Evolutionary conservation across 2,113 vertebrate genomes (phyloP).

Genomic region (Lepus europaeus): DNA sequence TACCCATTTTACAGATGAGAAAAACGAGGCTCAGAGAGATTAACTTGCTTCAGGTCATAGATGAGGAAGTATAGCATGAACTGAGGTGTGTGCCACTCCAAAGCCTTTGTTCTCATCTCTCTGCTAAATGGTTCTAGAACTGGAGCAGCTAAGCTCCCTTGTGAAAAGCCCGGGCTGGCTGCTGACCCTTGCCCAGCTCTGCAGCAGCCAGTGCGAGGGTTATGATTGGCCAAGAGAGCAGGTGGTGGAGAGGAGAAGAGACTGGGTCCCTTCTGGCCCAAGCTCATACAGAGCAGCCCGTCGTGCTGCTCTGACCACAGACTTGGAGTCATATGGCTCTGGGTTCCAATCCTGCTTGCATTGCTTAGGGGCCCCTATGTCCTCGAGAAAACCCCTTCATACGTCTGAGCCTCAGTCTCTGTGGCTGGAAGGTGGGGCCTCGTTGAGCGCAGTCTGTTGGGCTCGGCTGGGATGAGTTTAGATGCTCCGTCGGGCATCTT

Average conservation of each 20-base stretch:
- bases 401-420: not conserved
- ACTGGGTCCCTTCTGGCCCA: accelerated
- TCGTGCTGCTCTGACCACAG: not conserved
- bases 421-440: not conserved
- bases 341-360: not conserved
- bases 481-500: not conserved
- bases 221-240: not conserved
- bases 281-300: not conserved
- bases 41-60: not conserved
- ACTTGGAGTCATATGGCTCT: not conserved
- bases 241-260: not conserved
- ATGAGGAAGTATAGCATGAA: not conserved
- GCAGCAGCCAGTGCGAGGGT: not conserved
- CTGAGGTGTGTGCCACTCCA: not conserved
- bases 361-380: not conserved
- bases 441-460: accelerated
- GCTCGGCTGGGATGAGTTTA: not conserved
- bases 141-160: not conserved
- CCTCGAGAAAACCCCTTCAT: not conserved
- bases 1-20: not conserved
- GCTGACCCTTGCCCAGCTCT: not conserved
- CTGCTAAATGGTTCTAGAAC: not conserved
- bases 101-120: not conserved
- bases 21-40: not conserved
- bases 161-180: not conserved